These are phyloP conservation scores for Phania funesta DNA, from an alignment of 2,888 invertebrate genomes.

Conservation along the genomic window DNA sequence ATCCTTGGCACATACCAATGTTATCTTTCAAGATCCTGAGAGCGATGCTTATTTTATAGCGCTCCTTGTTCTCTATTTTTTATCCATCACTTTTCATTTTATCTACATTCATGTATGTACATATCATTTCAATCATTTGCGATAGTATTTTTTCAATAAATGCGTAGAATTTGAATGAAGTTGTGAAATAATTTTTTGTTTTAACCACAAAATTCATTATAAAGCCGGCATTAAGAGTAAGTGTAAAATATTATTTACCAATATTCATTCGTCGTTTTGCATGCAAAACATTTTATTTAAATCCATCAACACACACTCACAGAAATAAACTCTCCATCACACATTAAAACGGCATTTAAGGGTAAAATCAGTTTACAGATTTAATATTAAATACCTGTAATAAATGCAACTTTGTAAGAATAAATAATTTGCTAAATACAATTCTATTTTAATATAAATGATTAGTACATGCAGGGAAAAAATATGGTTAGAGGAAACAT, in stretches of 20 bases:
- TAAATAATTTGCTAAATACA: no score
- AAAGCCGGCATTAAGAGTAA: not conserved
- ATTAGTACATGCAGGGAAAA: no score
- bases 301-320: not conserved
- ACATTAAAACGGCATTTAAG: slow-evolving; percentile 70
- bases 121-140: slow-evolving; percentile 42
- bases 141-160: slow-evolving; percentile 25
- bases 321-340: not conserved
- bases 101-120: no score
- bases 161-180: slow-evolving; percentile 22
- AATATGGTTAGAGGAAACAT: no score
- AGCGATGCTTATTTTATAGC: no score
- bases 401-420: not conserved
- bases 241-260: slow-evolving; percentile 15
- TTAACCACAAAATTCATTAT: slow-evolving; percentile 38
- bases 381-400: slow-evolving; percentile 65
- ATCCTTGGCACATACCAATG: no score
- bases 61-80: no score
- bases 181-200: slow-evolving; percentile 3
- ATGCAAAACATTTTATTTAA: not conserved
- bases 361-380: slow-evolving; percentile 75
- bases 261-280: not conserved
- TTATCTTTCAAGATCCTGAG: no score
- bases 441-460: no score
- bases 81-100: not conserved